These are phyloP conservation scores for Choloepus hoffmanni DNA, from an alignment of 2,113 vertebrate species.

Conservation along the genomic window DNA sequence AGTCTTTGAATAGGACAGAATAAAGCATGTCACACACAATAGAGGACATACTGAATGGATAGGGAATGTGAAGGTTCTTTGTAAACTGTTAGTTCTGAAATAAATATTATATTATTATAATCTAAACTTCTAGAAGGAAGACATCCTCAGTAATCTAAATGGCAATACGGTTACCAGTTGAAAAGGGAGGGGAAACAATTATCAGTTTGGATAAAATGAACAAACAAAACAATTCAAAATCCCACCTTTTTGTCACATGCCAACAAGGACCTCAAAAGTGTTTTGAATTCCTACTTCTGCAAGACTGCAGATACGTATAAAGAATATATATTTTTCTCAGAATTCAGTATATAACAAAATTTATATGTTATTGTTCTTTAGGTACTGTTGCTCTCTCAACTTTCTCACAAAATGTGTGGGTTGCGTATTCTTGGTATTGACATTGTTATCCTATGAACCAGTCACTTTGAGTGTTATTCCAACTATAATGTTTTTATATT, in stretches of 20 bases:
- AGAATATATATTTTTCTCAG: not conserved
- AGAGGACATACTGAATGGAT: not conserved
- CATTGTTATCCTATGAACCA: not conserved
- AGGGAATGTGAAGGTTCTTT: not conserved
- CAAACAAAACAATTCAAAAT: not conserved
- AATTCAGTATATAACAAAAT: not conserved
- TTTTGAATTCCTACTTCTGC: not conserved
- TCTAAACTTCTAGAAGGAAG: not conserved
- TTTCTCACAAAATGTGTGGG: not conserved
- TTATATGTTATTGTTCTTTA: not conserved
- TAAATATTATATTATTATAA: conserved; percentile 7
- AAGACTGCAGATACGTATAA: not conserved
- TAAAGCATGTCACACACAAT: not conserved
- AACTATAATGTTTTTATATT: not conserved
- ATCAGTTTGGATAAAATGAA: not conserved
- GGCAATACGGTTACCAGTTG: not conserved
- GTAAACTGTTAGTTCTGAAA: not conserved
- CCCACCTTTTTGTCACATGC: not conserved
- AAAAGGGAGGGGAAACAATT: not conserved
- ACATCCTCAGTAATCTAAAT: not conserved
- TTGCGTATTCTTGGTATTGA: not conserved
- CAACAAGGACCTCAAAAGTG: not conserved
- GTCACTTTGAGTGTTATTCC: not conserved
- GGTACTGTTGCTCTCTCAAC: not conserved
- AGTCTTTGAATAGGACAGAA: not conserved